Evolutionary conservation across 1,140 invertebrate genomes (phyloP).

Genomic region (Anoplolepis gracilipes): DNA sequence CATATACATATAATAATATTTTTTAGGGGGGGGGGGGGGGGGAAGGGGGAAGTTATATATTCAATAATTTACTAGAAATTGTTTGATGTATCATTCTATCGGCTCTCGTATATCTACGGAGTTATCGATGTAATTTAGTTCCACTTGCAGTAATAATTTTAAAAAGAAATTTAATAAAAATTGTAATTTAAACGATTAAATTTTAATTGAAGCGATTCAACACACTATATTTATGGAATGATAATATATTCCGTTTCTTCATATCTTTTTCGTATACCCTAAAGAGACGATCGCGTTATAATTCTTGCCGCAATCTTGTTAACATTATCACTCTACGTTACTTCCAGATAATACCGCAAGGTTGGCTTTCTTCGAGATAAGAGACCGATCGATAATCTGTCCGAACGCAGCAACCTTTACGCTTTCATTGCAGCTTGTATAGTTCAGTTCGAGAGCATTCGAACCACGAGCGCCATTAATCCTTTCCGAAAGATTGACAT

Average conservation of each 20-base stretch:
- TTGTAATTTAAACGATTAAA: background rate
- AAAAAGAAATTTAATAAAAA: too few relatives aligned
- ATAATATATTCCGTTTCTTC: background rate
- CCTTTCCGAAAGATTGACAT: constrained; percentile 16
- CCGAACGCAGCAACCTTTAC: background rate
- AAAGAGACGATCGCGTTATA: constrained; percentile 18
- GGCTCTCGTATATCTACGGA: background rate
- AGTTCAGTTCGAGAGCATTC: constrained; percentile 1
- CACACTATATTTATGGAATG: background rate
- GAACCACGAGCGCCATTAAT: constrained; percentile 22
- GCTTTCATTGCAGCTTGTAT: background rate
- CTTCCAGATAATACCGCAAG: background rate
- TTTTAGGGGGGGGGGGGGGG: too few relatives aligned
- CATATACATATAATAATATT: background rate
- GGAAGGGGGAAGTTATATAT: too few relatives aligned
- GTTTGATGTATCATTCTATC: background rate
- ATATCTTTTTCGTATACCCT: background rate
- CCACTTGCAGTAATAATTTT: background rate
- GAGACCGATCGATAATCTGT: constrained; percentile 26
- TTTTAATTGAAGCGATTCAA: background rate
- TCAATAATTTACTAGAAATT: background rate
- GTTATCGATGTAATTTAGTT: background rate
- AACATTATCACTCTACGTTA: constrained; percentile 34
- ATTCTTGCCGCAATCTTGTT: constrained; percentile 24
- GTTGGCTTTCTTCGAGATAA: constrained; percentile 2